A percentile compares a stretch with the other conserved stretches of the same genome.
These are phyloP conservation scores for Drosophila setosimentum DNA, from an alignment of 2,888 invertebrate species.

Conservation along the genomic window DNA sequence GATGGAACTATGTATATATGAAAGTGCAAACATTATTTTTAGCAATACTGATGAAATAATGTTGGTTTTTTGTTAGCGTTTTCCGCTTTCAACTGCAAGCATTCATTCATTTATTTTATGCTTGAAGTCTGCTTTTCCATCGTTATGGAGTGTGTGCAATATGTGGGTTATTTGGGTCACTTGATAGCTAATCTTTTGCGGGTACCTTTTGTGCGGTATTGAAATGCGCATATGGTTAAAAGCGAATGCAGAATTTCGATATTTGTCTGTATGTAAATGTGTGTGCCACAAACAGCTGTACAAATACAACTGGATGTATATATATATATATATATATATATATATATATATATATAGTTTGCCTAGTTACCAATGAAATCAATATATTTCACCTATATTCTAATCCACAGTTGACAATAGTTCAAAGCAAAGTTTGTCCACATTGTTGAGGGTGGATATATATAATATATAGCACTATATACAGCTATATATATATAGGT, in stretches of 20 bases:
- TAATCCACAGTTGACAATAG: not conserved
- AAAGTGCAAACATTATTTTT: too few relatives aligned
- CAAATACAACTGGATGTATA: not conserved
- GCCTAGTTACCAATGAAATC: not conserved
- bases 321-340: not conserved
- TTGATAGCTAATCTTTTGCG: slow-evolving; percentile 9
- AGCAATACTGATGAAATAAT: not conserved
- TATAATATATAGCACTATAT: not conserved
- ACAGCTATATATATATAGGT: not conserved
- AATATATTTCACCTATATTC: slow-evolving; percentile 2
- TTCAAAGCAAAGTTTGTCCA: not conserved
- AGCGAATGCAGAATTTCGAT: slow-evolving; percentile 1
- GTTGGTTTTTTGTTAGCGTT: not conserved
- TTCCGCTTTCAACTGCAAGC: too few relatives aligned
- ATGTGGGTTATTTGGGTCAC: not conserved
- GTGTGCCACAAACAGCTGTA: not conserved
- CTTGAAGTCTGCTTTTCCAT: not conserved
- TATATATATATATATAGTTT: not conserved
- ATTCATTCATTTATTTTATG: not conserved
- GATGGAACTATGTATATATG: too few relatives aligned
- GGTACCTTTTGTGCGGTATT: slow-evolving; percentile 54
- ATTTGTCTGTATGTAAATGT: not conserved
- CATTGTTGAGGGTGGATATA: not conserved
- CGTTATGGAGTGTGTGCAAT: not conserved
- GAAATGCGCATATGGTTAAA: slow-evolving; percentile 51